Evolutionary conservation across 2,797 vertebrate species (phyloP), one percentile per base, ranked within the genome.

Genomic region (Limosa lapponica): DNA sequence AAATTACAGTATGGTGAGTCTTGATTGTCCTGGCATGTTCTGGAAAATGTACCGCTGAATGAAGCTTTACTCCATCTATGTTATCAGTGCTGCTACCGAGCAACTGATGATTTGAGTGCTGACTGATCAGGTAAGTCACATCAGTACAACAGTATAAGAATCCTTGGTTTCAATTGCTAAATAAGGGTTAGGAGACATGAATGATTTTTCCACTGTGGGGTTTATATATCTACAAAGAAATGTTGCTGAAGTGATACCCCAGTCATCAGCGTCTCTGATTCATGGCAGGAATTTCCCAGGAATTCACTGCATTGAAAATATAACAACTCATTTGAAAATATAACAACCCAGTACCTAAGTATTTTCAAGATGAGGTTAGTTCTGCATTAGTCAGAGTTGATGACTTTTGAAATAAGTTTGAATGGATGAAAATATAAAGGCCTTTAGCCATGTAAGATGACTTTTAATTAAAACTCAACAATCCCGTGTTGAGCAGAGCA

Each of bases 381-480:
- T 86, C 72, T 78, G 57, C 24, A 11, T 66, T 87, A 57, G 36
- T 77, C 51, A 48, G 52, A 73, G 22, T 14, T 36, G 24, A n/a
- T 82, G 66, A 54, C 17, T 90, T 92, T 67, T 69, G 22, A 74
- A 82, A 66, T 25, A 65, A 27, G 8, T 79, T 91, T 71, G 61
- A 82, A 51, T 66, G 36, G n/a, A 70, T 61, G 44, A 79, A 78
- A 95, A 64, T 23, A 41, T 32, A 64, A 74, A 46, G 32, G 30
- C 46, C 25, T 74, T 67, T 58, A 89, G 58, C 54, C 0, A 18
- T 34, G 27, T 84, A 51, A 75, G 43, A 62, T 87, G 27, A 37
- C 52, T 72, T 95, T 78, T 90, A 86, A 92, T 72, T 92, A 66
- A 66, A 93, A 74, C 25, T 55, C 59, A 82, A 27, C 23, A 62